Percentiles rank a stretch among this genome's conserved stretches.
Evolutionary conservation across 2,888 invertebrate genomes (phyloP).

Genomic region (Dorcus parallelipipedus): DNA sequence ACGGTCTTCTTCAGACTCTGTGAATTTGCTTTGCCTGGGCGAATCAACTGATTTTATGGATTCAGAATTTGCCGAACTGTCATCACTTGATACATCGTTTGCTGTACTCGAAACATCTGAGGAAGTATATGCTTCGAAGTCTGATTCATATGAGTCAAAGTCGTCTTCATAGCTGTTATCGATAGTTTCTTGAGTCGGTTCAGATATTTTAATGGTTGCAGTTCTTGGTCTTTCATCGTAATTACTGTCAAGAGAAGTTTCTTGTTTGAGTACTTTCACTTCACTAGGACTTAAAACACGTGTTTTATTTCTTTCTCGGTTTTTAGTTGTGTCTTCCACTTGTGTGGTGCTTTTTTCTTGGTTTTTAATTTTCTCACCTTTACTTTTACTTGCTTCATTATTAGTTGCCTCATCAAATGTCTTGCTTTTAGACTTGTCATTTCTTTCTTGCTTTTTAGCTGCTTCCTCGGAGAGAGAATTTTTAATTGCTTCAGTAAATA

Average conservation of each 20-base stretch:
- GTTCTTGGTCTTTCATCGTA: constrained; percentile 42
- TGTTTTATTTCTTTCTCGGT: constrained; percentile 22
- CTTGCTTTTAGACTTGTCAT: not conserved
- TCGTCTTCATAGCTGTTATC: constrained; percentile 52
- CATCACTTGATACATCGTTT: constrained; percentile 7
- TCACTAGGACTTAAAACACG: constrained; percentile 23
- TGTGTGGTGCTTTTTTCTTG: not conserved
- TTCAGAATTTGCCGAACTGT: not conserved
- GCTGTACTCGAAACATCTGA: constrained; percentile 24
- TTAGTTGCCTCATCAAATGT: not conserved
- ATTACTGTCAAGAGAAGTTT: constrained; percentile 10
- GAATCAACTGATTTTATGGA: constrained; percentile 1
- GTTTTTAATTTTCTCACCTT: not conserved
- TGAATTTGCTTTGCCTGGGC: constrained; percentile 7
- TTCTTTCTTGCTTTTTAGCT: constrained; percentile 20
- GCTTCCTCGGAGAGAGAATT: not conserved
- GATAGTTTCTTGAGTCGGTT: constrained; percentile 17
- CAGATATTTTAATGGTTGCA: constrained; percentile 36
- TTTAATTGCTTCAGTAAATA: constrained; percentile 39
- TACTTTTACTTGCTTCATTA: no score
- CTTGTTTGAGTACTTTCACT: constrained; percentile 19
- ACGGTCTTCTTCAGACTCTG: constrained; percentile 48
- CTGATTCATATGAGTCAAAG: constrained; percentile 58
- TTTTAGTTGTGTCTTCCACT: constrained; percentile 6
- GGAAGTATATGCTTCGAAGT: constrained; percentile 50